Evolutionary conservation across 2,797 vertebrate genomes (phyloP).

Genomic region (Bryconaethiops microstoma): DNA sequence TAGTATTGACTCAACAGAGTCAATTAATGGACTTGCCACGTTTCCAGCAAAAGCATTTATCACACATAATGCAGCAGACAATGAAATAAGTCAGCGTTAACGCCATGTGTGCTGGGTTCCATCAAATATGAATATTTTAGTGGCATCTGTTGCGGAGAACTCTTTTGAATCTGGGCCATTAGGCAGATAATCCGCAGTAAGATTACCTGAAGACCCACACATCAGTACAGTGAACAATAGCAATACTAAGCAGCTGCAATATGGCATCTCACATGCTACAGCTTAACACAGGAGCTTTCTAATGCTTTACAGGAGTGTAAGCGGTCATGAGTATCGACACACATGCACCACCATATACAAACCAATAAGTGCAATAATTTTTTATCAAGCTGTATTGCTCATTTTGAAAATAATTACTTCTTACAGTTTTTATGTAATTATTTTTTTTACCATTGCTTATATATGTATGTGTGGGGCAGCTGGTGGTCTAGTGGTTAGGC

Average conservation of each 20-base stretch:
- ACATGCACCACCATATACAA: not conserved
- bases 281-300: not conserved
- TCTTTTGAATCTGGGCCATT: not conserved
- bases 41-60: not conserved
- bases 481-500: too few relatives aligned
- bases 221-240: slow-evolving; percentile 7
- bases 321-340: not conserved
- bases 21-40: not conserved
- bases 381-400: not conserved
- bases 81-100: not conserved
- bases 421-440: too few relatives aligned
- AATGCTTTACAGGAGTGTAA: not conserved
- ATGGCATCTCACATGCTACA: slow-evolving; percentile 12
- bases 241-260: not conserved
- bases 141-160: not conserved
- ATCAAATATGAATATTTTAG: not conserved
- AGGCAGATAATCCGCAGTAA: not conserved
- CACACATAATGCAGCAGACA: too few relatives aligned
- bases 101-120: not conserved
- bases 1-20: too few relatives aligned
- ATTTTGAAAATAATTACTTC: too few relatives aligned
- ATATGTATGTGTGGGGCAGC: too few relatives aligned
- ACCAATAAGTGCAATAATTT: not conserved
- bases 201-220: not conserved
- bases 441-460: too few relatives aligned